Evolutionary conservation across 2,888 invertebrate species (phyloP).

Genomic region (Caradrina clavipalpis): DNA sequence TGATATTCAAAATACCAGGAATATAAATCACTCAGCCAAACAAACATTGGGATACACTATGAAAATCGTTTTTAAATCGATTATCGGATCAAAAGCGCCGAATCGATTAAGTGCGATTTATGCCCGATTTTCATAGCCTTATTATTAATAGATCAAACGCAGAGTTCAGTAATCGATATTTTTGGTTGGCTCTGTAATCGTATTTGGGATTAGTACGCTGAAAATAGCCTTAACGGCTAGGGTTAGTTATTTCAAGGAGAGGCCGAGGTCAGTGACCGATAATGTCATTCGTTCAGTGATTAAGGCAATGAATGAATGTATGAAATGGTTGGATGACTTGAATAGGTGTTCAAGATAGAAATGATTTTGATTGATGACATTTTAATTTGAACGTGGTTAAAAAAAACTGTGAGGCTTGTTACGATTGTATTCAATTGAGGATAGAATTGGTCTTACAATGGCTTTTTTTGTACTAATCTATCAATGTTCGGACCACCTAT

Average conservation of each 20-base stretch:
- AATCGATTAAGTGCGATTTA: conserved; percentile 76
- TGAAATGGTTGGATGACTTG: conserved; percentile 31
- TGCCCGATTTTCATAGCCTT: conserved; percentile 62
- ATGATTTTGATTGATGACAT: conserved; percentile 51
- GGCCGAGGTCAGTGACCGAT: conserved; percentile 56
- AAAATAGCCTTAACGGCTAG: conserved; percentile 57
- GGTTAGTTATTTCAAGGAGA: conserved; percentile 56
- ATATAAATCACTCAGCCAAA: conserved; percentile 56
- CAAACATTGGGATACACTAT: conserved; percentile 52
- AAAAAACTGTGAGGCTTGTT: conserved; percentile 23
- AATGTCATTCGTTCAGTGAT: conserved; percentile 56
- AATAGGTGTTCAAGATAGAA: conserved; percentile 46
- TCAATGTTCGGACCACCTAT: conserved; percentile 4
- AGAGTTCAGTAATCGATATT: conserved; percentile 67
- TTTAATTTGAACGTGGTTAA: conserved; percentile 37
- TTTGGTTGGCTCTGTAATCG: conserved; percentile 56
- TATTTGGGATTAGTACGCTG: conserved; percentile 47
- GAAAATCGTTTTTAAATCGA: conserved; percentile 72
- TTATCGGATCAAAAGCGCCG: conserved; percentile 77
- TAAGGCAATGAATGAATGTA: conserved; percentile 45
- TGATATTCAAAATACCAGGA: conserved; percentile 46
- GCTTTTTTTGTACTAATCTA: conserved; percentile 7
- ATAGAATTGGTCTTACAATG: conserved; percentile 16
- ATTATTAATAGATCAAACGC: conserved; percentile 81
- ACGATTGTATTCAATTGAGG: conserved; percentile 43